phyloP scores from a whole-genome alignment of 35 echinoderm and acorn worm species.

The Acanthaster planci region DNA sequence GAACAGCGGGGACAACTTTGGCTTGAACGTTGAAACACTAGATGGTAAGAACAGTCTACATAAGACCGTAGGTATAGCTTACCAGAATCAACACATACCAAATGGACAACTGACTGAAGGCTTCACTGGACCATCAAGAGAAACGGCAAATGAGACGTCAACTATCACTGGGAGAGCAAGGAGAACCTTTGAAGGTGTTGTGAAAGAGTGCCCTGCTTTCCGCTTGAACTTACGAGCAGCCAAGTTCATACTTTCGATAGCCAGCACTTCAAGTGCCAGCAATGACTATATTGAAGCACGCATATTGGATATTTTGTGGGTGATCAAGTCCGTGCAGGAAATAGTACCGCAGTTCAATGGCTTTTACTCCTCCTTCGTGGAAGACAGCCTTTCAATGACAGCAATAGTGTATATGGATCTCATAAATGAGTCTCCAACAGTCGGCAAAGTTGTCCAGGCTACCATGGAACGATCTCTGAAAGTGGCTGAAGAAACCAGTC shows the following conservation, averaged over 20 bases:
- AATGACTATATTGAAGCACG: no score
- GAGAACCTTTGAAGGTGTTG: no score
- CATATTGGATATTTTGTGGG: constrained; percentile 39
- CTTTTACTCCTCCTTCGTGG: constrained; percentile 57
- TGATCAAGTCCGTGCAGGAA: constrained; percentile 20
- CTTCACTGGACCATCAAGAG: no score
- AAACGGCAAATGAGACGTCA: no score
- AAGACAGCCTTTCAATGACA: constrained; percentile 52
- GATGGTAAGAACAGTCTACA: constrained; percentile 74
- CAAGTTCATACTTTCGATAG: no score
- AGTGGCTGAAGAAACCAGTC: constrained; percentile 57
- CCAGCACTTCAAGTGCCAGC: no score
- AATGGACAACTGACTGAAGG: no score
- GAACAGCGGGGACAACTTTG: constrained; percentile 69
- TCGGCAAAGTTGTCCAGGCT: constrained; percentile 68
- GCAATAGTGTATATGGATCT: constrained; percentile 69
- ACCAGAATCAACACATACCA: constrained; percentile 50
- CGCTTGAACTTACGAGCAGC: no score
- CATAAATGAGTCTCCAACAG: constrained; percentile 56
- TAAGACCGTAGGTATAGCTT: constrained; percentile 82
- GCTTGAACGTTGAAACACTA: constrained; percentile 73
- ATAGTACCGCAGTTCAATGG: constrained; percentile 52
- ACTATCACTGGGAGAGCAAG: no score
- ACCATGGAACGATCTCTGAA: constrained; percentile 56
- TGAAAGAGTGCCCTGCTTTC: no score